Percentiles rank a stretch among this genome's conserved stretches.
These are phyloP conservation scores for Platyura marginata DNA, from an alignment of 1,140 invertebrate species.

Conservation along the genomic window DNA sequence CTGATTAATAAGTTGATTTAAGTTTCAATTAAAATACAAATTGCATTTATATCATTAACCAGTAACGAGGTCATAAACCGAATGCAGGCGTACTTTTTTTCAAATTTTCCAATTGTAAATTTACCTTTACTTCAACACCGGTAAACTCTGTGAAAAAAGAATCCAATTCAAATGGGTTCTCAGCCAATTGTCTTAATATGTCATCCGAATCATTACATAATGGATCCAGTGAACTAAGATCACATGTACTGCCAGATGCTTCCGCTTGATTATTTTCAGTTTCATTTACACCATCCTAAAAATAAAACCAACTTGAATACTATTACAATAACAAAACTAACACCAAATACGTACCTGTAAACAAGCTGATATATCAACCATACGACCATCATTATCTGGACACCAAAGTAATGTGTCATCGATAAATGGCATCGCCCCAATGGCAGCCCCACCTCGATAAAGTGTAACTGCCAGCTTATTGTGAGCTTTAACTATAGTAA, in stretches of 20 bases:
- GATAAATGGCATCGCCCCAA: conserved; percentile 79
- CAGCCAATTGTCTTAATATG: conserved; percentile 21
- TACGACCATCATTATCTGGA: conserved; percentile 78
- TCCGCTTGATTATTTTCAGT: conserved; percentile 9
- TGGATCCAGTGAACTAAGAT: conserved; percentile 18
- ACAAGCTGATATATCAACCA: conserved; percentile 74
- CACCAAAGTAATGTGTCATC: conserved; percentile 84
- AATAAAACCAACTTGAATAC: neutral
- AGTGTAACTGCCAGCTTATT: conserved; percentile 30
- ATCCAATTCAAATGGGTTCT: conserved; percentile 29
- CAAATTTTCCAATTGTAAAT: no score
- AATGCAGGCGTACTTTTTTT: no score
- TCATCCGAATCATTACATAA: conserved; percentile 22
- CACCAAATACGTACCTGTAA: conserved; percentile 43
- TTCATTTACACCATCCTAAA: conserved; percentile 18
- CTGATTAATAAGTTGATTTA: neutral
- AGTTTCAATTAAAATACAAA: neutral
- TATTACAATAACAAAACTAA: neutral
- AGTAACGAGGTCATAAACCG: no score
- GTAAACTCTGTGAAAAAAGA: conserved; percentile 31
- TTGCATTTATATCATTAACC: no score
- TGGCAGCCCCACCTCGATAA: conserved; percentile 38
- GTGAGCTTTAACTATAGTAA: conserved; percentile 6
- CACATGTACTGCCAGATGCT: conserved; percentile 2
- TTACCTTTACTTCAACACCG: conserved; percentile 30